phyloP scores from a whole-genome alignment of 2,888 invertebrate genomes.

The Pasiphila rectangulata region DNA sequence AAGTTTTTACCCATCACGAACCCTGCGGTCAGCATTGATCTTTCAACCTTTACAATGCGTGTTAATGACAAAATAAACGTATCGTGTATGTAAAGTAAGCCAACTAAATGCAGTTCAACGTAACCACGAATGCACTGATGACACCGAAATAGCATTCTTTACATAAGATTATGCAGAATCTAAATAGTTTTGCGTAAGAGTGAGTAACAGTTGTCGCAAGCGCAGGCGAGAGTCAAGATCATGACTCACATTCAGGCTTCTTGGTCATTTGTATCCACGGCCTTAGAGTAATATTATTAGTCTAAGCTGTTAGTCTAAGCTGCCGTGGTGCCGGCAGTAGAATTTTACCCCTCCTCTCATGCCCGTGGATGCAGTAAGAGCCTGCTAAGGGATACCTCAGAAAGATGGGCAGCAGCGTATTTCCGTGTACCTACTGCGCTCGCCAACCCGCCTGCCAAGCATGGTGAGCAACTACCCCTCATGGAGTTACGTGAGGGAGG shows the following conservation, averaged over 20 bases:
- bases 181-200: conserved; percentile 13
- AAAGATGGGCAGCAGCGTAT: no score
- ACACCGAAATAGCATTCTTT: conserved; percentile 18
- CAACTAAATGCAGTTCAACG: conserved; percentile 1
- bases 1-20: no score
- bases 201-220: conserved; percentile 34
- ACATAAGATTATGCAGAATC: conserved; percentile 28
- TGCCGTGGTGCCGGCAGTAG: no score
- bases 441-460: no score
- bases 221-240: conserved; percentile 24
- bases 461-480: no score
- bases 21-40: neutral
- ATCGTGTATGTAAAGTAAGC: conserved; percentile 9
- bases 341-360: no score
- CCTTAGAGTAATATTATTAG: neutral
- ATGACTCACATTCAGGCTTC: conserved; percentile 33
- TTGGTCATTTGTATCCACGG: conserved; percentile 7
- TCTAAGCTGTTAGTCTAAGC: no score
- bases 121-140: conserved; percentile 13
- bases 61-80: no score
- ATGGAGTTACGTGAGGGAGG: no score
- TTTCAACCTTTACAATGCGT: neutral
- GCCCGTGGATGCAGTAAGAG: no score
- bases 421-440: no score
- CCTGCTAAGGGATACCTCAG: no score